These are phyloP conservation scores for Halcyon chelicuti DNA, from an alignment of 2,797 vertebrate species.

Conservation along the genomic window DNA sequence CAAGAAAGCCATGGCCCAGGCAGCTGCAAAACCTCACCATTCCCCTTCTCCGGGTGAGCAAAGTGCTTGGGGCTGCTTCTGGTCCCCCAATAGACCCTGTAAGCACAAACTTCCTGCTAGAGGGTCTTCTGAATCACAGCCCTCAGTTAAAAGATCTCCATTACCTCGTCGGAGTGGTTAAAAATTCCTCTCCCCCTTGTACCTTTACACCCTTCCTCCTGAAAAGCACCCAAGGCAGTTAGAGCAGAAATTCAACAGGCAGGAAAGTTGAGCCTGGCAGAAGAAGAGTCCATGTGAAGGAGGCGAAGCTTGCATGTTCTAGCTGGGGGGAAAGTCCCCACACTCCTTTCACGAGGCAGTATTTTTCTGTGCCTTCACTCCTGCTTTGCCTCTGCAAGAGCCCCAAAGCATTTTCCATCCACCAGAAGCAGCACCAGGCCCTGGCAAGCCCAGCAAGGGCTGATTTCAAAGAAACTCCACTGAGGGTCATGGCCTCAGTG, in stretches of 20 bases:
- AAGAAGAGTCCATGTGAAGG: not conserved
- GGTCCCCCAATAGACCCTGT: not conserved
- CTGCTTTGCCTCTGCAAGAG: not conserved
- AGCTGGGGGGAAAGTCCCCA: not conserved
- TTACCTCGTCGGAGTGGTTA: not conserved
- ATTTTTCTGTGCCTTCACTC: not conserved
- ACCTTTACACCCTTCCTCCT: accelerated
- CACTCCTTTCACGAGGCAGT: not conserved
- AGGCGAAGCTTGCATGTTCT: not conserved
- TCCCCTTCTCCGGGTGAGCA: accelerated
- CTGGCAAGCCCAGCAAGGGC: accelerated
- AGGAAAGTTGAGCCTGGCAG: accelerated
- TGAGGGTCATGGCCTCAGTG: not conserved
- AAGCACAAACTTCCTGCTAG: not conserved
- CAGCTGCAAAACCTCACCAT: not conserved
- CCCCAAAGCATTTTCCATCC: accelerated
- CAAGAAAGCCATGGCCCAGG: not conserved
- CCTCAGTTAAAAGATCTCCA: not conserved
- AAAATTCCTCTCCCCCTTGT: not conserved
- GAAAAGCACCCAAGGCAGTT: not conserved
- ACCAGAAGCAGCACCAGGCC: not conserved
- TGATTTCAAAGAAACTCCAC: not conserved
- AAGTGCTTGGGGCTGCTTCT: not conserved
- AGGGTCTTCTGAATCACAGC: not conserved
- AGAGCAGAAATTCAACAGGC: not conserved